These are phyloP conservation scores for Planococcus citri DNA, from an alignment of 1,140 invertebrate genomes.

Conservation along the genomic window DNA sequence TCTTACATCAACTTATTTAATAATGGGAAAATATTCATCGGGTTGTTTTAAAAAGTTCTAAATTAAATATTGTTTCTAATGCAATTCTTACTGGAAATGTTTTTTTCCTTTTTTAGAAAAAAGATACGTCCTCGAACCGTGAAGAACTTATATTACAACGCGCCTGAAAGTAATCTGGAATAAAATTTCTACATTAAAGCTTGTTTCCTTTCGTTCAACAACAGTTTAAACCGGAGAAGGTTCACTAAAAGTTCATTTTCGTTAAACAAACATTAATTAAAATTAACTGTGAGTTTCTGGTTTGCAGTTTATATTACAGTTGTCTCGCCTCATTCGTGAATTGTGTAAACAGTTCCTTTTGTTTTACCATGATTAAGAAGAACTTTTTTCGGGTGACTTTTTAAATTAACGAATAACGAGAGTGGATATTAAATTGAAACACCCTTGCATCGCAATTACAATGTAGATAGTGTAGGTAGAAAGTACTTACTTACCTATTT, in stretches of 20 bases:
- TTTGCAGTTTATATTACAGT: not conserved
- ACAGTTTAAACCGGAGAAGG: not conserved
- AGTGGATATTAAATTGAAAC: not conserved
- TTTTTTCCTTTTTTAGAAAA: not conserved
- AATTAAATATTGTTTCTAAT: constrained; percentile 3
- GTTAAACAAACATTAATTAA: constrained; percentile 4
- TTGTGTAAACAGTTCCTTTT: constrained; percentile 7
- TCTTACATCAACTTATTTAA: too few relatives aligned
- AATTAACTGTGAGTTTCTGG: not conserved
- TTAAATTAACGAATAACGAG: not conserved
- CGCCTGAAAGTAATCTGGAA: not conserved
- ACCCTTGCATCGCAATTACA: not conserved
- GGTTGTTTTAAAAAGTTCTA: not conserved
- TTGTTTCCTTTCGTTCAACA: not conserved
- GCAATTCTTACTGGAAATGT: not conserved
- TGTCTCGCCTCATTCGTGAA: constrained; percentile 1
- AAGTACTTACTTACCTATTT: too few relatives aligned
- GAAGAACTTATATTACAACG: not conserved
- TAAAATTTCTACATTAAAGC: not conserved
- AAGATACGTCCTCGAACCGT: not conserved
- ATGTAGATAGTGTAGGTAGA: too few relatives aligned
- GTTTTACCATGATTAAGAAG: constrained; percentile 2
- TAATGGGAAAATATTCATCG: not conserved
- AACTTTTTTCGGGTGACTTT: not conserved
- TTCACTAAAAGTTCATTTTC: not conserved